Evolutionary conservation across 2,797 vertebrate species (phyloP), one percentile per base, ranked within the genome.

Genomic region (Acestrorhynchus altus): DNA sequence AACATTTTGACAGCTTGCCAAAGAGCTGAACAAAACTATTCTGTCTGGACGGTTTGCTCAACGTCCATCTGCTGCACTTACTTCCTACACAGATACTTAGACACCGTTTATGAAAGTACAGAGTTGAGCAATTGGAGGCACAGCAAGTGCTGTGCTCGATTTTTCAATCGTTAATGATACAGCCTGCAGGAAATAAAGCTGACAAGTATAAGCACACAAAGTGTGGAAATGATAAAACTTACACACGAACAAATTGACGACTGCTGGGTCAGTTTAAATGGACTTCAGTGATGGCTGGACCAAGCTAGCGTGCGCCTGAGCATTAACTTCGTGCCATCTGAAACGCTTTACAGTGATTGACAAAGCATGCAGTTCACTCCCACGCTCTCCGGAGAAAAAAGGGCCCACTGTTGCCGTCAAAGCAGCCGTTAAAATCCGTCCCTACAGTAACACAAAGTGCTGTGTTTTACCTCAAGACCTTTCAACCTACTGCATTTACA

Each of bases 301-400:
- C 60, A 51, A 51, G 9, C 65, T 24, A 61, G 69, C 76, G 69
- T 40, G 64, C 60, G 63, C 44, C 44, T 68, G 47, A 73, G 26
- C 65, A 57, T 52, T 61, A 47, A 60, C 59, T 66, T 49, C 31
- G 44, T 44, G 35, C 63, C 84, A 86, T 83, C 78, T 86, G 82
- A 84, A 86, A 84, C 59, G 26, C 61, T 79, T 86, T 86, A 83
- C 76, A 67, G 42, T 83, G 84, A 86, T 81, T 82, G 84, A 84
- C 82, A 78, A 78, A 84, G 82, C 78, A 24, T 86, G 82, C 70
- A 81, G 76, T 76, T 78, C 75, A 78, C 80, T 78, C 80, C 44
- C 78, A 75, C 56, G 9, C 68, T 70, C 70, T 59, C 63, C 54
- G 52, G 12, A 59, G n/a, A 51, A 72, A 54, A 59, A n/a, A 39